A percentile compares a stretch with the other conserved stretches of the same genome.
These are phyloP conservation scores for Psilopogon haemacephalus DNA, from an alignment of 2,113 vertebrate species.

Conservation along the genomic window DNA sequence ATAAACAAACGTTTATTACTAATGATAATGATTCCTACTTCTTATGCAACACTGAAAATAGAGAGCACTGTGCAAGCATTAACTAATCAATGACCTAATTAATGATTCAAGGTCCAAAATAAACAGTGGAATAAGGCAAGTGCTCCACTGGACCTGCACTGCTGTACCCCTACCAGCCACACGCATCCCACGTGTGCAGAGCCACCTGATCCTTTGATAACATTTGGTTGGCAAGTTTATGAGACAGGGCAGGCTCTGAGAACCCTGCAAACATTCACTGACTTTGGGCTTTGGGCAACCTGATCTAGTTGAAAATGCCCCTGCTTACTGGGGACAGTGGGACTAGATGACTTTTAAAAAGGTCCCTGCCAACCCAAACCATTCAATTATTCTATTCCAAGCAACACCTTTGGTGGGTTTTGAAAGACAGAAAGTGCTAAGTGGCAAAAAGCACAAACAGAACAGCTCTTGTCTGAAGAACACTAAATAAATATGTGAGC, in stretches of 20 bases:
- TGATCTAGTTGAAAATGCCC: no score
- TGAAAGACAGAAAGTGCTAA: background rate
- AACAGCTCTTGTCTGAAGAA: background rate
- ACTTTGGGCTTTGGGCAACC: no score
- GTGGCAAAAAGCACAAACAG: background rate
- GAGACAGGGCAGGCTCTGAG: background rate
- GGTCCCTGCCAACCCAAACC: no score
- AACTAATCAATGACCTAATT: background rate
- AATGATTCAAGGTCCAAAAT: background rate
- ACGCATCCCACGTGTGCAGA: fast-evolving
- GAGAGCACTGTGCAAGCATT: background rate
- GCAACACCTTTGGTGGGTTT: background rate
- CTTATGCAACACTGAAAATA: background rate
- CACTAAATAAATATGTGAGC: background rate
- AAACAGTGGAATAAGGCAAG: background rate
- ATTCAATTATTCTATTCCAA: no score
- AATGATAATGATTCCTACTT: background rate
- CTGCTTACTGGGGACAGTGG: no score
- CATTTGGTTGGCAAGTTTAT: background rate
- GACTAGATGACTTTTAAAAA: no score
- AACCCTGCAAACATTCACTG: no score
- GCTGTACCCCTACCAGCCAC: background rate
- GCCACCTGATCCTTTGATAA: fast-evolving
- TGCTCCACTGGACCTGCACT: fast-evolving
- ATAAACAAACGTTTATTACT: background rate